Conservation (phyloP, 1,140 invertebrate genomes). For the Samia ricini region DNA sequence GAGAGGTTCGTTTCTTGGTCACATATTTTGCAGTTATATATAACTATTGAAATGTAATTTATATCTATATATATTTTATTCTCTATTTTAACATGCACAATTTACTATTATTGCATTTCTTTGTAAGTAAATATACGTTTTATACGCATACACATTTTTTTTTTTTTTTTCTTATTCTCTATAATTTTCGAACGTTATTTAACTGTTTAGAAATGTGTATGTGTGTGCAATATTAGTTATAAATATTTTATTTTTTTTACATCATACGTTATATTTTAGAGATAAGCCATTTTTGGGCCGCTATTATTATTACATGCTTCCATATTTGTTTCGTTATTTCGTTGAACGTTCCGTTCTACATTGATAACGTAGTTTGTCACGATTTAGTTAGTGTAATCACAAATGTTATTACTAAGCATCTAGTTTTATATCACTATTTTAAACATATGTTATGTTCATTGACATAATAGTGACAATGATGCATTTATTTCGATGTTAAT, state of each 20-base stretch:
- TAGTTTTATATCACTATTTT: conserved; percentile 59
- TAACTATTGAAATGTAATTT: conserved; percentile 70
- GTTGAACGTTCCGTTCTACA: conserved; percentile 44
- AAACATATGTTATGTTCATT: conserved; percentile 63
- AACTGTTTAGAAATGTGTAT: conserved; percentile 74
- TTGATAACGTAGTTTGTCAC: conserved; percentile 28
- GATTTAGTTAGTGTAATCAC: conserved; percentile 73
- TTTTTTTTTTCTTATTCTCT: conserved; percentile 50
- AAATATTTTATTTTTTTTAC: conserved; percentile 52
- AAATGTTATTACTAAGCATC: conserved; percentile 56
- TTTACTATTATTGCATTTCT: conserved; percentile 70
- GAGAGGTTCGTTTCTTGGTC: background rate
- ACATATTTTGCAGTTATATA: conserved; percentile 66
- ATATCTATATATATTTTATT: conserved; percentile 69
- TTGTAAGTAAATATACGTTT: conserved; percentile 55
- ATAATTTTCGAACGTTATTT: no score
- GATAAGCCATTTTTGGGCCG: conserved; percentile 37
- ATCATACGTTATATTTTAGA: conserved; percentile 52
- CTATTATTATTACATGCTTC: conserved; percentile 46
- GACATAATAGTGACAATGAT: conserved; percentile 76
- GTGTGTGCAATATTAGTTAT: conserved; percentile 77
- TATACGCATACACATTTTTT: conserved; percentile 73
- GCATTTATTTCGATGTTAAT: conserved; percentile 77
- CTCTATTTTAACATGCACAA: conserved; percentile 72
- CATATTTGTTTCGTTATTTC: conserved; percentile 61